A percentile compares a stretch with the other conserved stretches of the same genome.
Evolutionary conservation across 1,140 invertebrate species (phyloP).

Genomic region (Drosophila triauraria): DNA sequence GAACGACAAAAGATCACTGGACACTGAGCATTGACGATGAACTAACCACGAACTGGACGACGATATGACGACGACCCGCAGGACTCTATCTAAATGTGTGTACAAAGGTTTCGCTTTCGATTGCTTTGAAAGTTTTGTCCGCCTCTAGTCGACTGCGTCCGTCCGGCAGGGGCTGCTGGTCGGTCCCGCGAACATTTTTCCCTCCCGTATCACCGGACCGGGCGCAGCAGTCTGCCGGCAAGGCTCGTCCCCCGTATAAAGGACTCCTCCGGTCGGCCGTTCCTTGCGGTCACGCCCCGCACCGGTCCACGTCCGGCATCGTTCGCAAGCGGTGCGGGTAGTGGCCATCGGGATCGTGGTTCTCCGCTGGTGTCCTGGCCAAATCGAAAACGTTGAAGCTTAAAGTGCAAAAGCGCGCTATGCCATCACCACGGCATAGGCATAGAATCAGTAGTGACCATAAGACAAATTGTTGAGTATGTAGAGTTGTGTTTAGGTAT

Average conservation of each 20-base stretch:
- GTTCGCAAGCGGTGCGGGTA: conserved; percentile 48
- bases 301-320: conserved; percentile 28
- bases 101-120: conserved; percentile 66
- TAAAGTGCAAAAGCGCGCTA: conserved; percentile 59
- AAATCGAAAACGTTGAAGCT: conserved; percentile 68
- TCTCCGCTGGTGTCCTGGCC: conserved; percentile 43
- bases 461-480: conserved; percentile 80
- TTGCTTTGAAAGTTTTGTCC: conserved; percentile 63
- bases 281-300: conserved; percentile 47
- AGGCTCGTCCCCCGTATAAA: conserved; percentile 9
- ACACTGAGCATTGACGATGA: conserved; percentile 49
- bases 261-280: conserved; percentile 28
- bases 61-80: conserved; percentile 34
- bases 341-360: conserved; percentile 59
- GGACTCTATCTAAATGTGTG: conserved; percentile 58
- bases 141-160: conserved; percentile 30
- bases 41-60: conserved; percentile 39
- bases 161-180: conserved; percentile 66
- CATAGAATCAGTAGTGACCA: conserved; percentile 52
- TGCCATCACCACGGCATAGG: conserved; percentile 22
- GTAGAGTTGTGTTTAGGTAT: conserved; percentile 67
- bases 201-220: conserved; percentile 38
- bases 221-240: conserved; percentile 48
- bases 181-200: conserved; percentile 46
- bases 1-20: conserved; percentile 45